Evolutionary conservation across 2,113 vertebrate genomes (phyloP), one percentile per base, ranked within the genome.

Genomic region (Nothobranchius furzeri): DNA sequence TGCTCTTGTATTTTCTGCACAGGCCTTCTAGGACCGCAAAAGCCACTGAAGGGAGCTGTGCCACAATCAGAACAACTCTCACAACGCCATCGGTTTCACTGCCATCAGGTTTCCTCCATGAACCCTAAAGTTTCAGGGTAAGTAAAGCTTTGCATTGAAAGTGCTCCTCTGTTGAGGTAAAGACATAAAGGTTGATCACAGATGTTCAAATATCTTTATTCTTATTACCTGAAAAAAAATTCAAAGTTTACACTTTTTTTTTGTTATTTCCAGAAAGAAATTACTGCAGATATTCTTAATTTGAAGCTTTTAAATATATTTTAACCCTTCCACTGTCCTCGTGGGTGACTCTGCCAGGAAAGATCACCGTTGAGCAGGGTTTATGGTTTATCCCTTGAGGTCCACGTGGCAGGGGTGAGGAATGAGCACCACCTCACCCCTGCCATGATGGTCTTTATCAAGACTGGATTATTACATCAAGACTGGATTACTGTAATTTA

Each of bases 31-130:
- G 73, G 71, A 77, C 70, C 57, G 60, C 13, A 20, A 57, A 54
- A 67, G 65, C 73, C 76, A 71, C 76, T 50, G 75, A 72, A 53
- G 68, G 60, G 65, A 75, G 73, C 68, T 66, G 53, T 60, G 76
- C 48, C 51, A 69, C 72, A 86, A 51, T 81, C 76, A 82, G 52
- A 75, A 64, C 51, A 24, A 79, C 66, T 71, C 62, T 70, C 68
- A 74, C 35, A 25, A 75, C 63, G 68, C 46, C 63, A 62, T 63
- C 61, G 42, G 52, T 47, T 17, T 4, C 60, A 12, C 61, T 60
- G 46, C 50, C 51, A 68, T 61, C 64, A 48, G 35, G 73, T 40
- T 70, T 52, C 69, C n/a, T 72, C n/a, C 47, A 54, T 25, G 48
- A 64, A 63, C 81, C 47, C 67, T 69, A 24, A 15, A 68, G 50